Conservation (phyloP, 2,888 invertebrate species). For the Adineta ricciae region DNA sequence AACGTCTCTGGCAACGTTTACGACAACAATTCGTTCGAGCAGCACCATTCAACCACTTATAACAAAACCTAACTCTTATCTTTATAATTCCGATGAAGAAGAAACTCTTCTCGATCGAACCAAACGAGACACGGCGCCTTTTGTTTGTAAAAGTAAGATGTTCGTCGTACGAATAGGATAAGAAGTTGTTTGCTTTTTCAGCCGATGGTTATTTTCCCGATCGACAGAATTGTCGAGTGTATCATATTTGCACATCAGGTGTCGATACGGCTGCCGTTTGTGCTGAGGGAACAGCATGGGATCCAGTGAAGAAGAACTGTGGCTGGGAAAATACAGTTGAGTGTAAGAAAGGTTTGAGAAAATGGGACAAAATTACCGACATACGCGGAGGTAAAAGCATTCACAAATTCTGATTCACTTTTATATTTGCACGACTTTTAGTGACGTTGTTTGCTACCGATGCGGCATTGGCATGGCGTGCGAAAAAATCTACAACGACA, state of each 20-base stretch:
- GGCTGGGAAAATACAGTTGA: slow-evolving; percentile 32
- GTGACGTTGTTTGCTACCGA: slow-evolving; percentile 30
- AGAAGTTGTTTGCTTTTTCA: background rate
- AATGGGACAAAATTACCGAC: slow-evolving; percentile 32
- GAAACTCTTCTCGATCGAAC: background rate
- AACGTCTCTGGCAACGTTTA: background rate
- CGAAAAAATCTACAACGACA: slow-evolving; percentile 27
- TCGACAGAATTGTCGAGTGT: slow-evolving; percentile 25
- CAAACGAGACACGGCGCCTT: background rate
- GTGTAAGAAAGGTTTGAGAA: slow-evolving; percentile 30
- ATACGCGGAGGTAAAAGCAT: slow-evolving; percentile 23
- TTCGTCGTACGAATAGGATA: background rate
- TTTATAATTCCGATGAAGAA: background rate
- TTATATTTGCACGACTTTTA: background rate
- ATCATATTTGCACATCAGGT: slow-evolving; percentile 30
- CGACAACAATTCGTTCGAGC: background rate
- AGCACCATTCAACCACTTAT: background rate
- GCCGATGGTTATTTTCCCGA: slow-evolving; percentile 33
- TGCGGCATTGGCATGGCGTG: background rate
- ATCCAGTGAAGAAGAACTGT: slow-evolving; percentile 24
- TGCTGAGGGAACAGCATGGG: slow-evolving; percentile 28
- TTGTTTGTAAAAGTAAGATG: background rate
- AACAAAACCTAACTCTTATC: background rate
- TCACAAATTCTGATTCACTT: background rate
- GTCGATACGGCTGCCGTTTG: slow-evolving; percentile 22